These are phyloP conservation scores for Prunella himalayana DNA, from an alignment of 2,113 vertebrate genomes.

Conservation along the genomic window DNA sequence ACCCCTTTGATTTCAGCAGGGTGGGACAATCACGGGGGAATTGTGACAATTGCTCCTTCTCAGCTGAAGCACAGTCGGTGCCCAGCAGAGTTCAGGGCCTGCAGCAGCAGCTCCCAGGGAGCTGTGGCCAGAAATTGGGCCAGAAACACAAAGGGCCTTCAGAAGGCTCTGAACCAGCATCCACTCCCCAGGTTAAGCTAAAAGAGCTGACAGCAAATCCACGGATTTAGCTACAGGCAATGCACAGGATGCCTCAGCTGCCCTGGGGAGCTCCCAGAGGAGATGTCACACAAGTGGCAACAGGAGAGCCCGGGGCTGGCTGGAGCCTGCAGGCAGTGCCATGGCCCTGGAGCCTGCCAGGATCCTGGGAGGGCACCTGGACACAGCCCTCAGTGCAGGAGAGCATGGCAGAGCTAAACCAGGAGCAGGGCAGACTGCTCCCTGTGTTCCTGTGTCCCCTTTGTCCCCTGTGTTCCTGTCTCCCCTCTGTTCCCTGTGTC, in stretches of 20 bases:
- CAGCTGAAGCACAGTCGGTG: background rate
- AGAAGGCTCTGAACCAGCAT: background rate
- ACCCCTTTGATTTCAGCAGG: background rate
- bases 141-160: fast-evolving
- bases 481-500: background rate
- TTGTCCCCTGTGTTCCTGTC: no score
- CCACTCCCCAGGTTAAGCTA: background rate
- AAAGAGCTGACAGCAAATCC: background rate
- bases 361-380: background rate
- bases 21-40: background rate
- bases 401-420: background rate
- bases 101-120: background rate
- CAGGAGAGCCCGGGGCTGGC: background rate
- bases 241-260: fast-evolving
- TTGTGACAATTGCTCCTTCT: background rate
- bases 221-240: fast-evolving
- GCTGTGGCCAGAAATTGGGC: background rate
- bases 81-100: background rate
- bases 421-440: background rate
- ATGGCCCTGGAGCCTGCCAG: background rate
- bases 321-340: background rate
- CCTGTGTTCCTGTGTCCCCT: no score
- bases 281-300: background rate
- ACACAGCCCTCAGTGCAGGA: background rate
- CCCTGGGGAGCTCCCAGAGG: background rate